Percentiles rank a stretch among this genome's conserved stretches.
Evolutionary conservation across 2,113 vertebrate genomes (phyloP).

Genomic region (Crocuta crocuta): DNA sequence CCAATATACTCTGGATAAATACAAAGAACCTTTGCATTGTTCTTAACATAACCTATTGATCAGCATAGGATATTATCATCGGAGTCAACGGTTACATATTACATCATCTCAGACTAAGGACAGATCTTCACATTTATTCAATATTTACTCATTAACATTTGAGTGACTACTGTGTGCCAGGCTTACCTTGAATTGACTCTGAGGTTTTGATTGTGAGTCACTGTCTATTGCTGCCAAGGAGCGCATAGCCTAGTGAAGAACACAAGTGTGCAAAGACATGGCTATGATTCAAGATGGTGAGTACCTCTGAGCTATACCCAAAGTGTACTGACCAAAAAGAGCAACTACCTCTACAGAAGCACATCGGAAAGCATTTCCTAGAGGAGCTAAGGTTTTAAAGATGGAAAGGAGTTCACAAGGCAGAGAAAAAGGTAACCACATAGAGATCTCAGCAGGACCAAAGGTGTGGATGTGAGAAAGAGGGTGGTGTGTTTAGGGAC

Average conservation of each 20-base stretch:
- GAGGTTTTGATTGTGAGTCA: neutral
- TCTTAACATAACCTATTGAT: slow-evolving; percentile 56
- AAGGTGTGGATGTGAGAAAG: neutral
- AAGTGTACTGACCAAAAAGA: neutral
- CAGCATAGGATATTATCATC: neutral
- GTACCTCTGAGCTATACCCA: neutral
- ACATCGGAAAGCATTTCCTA: neutral
- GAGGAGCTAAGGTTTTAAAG: neutral
- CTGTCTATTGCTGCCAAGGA: neutral
- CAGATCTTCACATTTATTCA: slow-evolving; percentile 39
- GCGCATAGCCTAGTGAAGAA: neutral
- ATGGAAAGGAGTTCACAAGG: neutral
- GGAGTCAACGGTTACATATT: slow-evolving; percentile 59
- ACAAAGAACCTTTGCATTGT: slow-evolving; percentile 25
- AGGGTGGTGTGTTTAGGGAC: neutral
- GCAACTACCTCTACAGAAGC: neutral
- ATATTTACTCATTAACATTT: slow-evolving; percentile 74
- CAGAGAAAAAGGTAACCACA: neutral
- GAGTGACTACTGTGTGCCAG: slow-evolving; percentile 25
- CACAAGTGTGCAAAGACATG: neutral
- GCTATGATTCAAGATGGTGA: neutral
- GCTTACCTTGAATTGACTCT: slow-evolving; percentile 6
- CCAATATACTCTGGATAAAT: slow-evolving; percentile 5
- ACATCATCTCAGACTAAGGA: slow-evolving; percentile 55
- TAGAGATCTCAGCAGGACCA: neutral